Percentiles rank a stretch among this genome's conserved stretches.
Evolutionary conservation across 2,113 vertebrate species (phyloP).

Genomic region (Formicarius rufipectus): DNA sequence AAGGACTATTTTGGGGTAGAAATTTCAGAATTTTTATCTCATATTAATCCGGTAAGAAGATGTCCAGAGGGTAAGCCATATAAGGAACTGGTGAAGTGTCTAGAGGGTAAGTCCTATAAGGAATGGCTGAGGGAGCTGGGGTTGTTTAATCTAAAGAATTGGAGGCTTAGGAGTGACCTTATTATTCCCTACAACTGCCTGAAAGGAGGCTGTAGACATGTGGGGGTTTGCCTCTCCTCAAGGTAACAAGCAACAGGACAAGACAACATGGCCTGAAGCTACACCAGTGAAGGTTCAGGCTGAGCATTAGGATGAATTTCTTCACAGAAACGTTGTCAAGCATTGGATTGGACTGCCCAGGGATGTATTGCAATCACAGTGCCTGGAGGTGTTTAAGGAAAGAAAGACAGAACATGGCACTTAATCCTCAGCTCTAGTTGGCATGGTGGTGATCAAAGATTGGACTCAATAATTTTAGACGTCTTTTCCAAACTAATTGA

Average conservation of each 20-base stretch:
- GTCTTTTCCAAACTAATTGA: not conserved
- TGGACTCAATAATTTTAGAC: rapidly evolving
- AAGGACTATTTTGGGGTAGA: not conserved
- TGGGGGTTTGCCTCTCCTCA: not conserved
- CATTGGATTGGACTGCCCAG: not conserved
- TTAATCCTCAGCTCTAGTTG: not conserved
- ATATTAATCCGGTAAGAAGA: not conserved
- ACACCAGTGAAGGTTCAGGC: not conserved
- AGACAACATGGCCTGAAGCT: not conserved
- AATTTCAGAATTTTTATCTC: not conserved
- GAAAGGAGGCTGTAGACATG: not conserved
- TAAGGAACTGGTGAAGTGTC: not conserved
- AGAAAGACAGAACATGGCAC: not conserved
- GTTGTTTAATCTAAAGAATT: not conserved
- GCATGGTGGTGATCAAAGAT: not conserved
- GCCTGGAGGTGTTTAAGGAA: not conserved
- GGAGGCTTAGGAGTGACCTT: not conserved
- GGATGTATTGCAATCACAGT: not conserved
- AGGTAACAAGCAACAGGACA: not conserved
- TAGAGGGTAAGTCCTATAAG: not conserved
- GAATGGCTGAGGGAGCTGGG: not conserved
- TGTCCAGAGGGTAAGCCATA: not conserved
- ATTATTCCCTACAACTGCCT: not conserved
- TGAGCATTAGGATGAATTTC: not conserved
- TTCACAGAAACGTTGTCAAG: not conserved